Evolutionary conservation across 2,888 invertebrate species (phyloP).

Genomic region (Sisyra terminalis): DNA sequence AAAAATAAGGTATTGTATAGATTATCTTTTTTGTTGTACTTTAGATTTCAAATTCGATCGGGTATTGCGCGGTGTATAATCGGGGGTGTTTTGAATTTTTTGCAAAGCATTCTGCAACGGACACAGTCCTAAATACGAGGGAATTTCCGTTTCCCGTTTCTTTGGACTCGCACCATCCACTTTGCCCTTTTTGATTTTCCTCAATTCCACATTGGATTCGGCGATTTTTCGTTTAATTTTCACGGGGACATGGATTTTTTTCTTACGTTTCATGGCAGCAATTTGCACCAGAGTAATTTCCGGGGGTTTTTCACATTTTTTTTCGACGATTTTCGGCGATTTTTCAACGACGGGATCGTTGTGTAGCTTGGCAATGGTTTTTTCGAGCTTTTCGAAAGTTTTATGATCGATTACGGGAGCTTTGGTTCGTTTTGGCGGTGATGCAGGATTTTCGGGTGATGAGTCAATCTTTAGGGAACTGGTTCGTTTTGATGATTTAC

Average conservation of each 20-base stretch:
- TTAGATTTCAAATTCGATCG: conserved; percentile 1
- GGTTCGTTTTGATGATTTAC: too few relatives aligned
- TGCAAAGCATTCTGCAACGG: conserved; percentile 7
- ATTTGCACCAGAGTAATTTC: background rate
- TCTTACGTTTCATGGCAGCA: background rate
- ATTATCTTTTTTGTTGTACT: background rate
- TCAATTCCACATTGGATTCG: background rate
- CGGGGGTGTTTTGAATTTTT: conserved; percentile 8
- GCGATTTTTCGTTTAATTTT: background rate
- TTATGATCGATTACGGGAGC: too few relatives aligned
- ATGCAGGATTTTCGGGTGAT: too few relatives aligned
- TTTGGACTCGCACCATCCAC: background rate
- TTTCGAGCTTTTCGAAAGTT: too few relatives aligned
- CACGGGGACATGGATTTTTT: background rate
- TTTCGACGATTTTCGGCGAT: too few relatives aligned
- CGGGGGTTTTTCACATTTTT: background rate
- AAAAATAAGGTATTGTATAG: too few relatives aligned
- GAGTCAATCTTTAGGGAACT: too few relatives aligned
- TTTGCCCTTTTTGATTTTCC: too few relatives aligned
- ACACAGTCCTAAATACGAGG: conserved; percentile 7
- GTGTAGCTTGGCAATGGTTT: too few relatives aligned
- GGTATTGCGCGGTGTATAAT: conserved; percentile 7
- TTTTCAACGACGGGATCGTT: too few relatives aligned
- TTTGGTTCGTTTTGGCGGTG: too few relatives aligned
- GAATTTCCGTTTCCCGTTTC: conserved; percentile 6